A percentile compares a stretch with the other conserved stretches of the same genome.
Evolutionary conservation across 2,888 invertebrate species (phyloP).

Genomic region (Dryobota labecula): DNA sequence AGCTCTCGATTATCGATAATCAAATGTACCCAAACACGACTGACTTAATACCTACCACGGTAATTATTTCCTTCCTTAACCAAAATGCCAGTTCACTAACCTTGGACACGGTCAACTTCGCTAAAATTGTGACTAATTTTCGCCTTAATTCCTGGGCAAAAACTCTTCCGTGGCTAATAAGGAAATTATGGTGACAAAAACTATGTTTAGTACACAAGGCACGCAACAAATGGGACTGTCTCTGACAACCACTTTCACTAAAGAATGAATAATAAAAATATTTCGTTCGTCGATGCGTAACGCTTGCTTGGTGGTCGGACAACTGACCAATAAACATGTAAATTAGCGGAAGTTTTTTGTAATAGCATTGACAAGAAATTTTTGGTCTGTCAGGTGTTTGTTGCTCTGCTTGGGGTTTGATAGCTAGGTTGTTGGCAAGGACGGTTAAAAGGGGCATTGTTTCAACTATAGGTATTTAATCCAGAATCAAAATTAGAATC

Average conservation of each 20-base stretch:
- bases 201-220: constrained; percentile 75
- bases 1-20: constrained; percentile 29
- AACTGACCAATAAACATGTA: constrained; percentile 69
- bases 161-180: constrained; percentile 65
- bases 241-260: constrained; percentile 85
- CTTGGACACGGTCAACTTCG: constrained; percentile 32
- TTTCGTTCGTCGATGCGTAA: constrained; percentile 74
- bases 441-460: neutral
- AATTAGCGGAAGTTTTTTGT: constrained; percentile 68
- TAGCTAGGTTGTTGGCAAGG: neutral
- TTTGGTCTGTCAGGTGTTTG: constrained; percentile 44
- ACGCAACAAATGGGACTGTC: constrained; percentile 83
- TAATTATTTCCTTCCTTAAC: constrained; percentile 58
- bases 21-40: constrained; percentile 44
- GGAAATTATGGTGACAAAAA: constrained; percentile 74
- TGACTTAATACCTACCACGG: constrained; percentile 8
- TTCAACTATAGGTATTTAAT: neutral
- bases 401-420: constrained; percentile 14
- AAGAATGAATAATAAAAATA: constrained; percentile 81
- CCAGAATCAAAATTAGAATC: too few species aligned
- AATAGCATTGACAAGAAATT: constrained; percentile 51
- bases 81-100: constrained; percentile 48
- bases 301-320: constrained; percentile 60
- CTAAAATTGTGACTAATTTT: constrained; percentile 42
- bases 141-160: constrained; percentile 33